Evolutionary conservation across 2,113 vertebrate species (phyloP).

Genomic region (Phylloscopus whistleri): DNA sequence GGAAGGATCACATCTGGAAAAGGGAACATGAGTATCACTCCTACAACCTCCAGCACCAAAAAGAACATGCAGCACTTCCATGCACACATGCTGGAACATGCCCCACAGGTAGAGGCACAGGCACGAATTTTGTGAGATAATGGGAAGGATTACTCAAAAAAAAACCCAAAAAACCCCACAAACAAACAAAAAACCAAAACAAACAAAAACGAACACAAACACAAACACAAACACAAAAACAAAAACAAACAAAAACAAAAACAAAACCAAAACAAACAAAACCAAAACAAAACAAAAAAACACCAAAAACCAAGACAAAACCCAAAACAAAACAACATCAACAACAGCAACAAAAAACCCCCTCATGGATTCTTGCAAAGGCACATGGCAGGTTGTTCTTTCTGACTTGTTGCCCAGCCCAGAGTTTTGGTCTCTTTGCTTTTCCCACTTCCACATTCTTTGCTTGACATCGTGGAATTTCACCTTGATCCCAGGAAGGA

Average conservation of each 20-base stretch:
- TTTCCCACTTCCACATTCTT: neutral
- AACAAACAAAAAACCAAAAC: no score
- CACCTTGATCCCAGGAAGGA: neutral
- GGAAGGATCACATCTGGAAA: neutral
- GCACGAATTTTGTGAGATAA: neutral
- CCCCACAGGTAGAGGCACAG: neutral
- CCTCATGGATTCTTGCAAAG: neutral
- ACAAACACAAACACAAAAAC: no score
- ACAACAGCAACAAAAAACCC: no score
- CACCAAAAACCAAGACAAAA: no score
- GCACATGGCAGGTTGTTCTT: rapidly evolving
- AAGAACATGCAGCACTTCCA: neutral
- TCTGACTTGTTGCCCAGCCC: neutral
- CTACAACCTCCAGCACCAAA: neutral
- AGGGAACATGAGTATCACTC: neutral
- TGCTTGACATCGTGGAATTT: neutral
- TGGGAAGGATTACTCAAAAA: neutral
- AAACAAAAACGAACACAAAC: no score
- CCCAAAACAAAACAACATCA: no score
- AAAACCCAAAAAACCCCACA: rapidly evolving
- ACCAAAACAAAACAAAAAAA: no score
- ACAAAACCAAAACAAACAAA: no score
- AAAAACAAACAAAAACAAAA: no score
- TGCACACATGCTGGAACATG: rapidly evolving
- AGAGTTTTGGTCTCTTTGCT: neutral